Base-by-base conservation (phyloP, 2,888 invertebrate genomes). In the Merodon equestris region DNA sequence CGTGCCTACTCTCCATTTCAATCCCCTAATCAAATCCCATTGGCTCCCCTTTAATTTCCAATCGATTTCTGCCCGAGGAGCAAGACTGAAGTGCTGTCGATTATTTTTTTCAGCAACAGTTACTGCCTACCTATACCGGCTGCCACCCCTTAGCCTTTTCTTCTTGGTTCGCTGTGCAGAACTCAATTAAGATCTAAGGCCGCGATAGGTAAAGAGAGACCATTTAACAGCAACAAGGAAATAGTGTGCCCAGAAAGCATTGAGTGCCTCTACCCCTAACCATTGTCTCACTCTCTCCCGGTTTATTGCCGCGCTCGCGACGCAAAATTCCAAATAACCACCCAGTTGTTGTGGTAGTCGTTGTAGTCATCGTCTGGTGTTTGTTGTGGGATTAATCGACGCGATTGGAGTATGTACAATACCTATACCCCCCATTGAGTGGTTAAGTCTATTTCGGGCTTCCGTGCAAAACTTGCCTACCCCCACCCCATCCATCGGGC, bases 171-270 rank as follows among this genome's bases (percentile, higher is more conserved):
- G 58, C 75, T 66, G 15, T 38, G 48, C 61, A 76, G 56, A 67
- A 73, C 73, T 68, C 77, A 77, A 77, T 77, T 77, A 77, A 77
- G 77, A 77, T 77, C 57, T 47, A 47, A 73, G 27, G 36, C 53
- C 53, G 48, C 51, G 77, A 77, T 77, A 63, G 57, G 77, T 15
- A 63, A 77, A 63, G 51, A 27, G 67, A 73, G 73, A 77, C 73
- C 73, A 77, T 77, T 77, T 77, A 77, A 73, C 61, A 73, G 58
- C 67, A 73, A 77, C 73, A 73, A 73, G 77, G 77, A 77, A 77
- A 77, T 77, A 77, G 72, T 66, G 72, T 77, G 67, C 61, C 60
- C 60, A 47, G 51, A 51, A 67, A 61, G 54, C 64, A 50, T 44
- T 50, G 44, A 44, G 44, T 67, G 51, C 73, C 40, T 10, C 56